phyloP scores from a whole-genome alignment of 1,140 invertebrate species.

The Diploscapter pachys region DNA sequence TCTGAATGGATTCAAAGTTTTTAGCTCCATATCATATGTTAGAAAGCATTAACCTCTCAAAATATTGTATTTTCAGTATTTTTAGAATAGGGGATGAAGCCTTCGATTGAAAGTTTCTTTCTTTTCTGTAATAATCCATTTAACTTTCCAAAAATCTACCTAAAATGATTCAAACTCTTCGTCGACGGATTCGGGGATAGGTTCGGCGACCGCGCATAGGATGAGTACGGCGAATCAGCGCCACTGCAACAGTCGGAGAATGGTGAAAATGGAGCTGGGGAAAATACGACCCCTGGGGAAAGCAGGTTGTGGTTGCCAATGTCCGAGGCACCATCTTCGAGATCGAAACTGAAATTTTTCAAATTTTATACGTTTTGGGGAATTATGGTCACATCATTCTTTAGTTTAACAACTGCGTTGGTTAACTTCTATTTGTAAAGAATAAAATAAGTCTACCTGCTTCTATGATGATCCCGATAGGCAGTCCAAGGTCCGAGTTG shows the following conservation, averaged over 20 bases:
- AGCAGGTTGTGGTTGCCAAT: constrained; percentile 41
- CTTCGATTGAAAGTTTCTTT: no score
- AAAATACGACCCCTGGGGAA: constrained; percentile 47
- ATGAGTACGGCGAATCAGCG: constrained; percentile 51
- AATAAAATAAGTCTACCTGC: background rate
- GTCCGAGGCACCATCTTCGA: constrained; percentile 33
- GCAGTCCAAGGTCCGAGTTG: constrained; percentile 49
- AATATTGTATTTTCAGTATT: no score
- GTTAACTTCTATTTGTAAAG: no score
- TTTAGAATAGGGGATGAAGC: no score
- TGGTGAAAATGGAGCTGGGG: constrained; percentile 54
- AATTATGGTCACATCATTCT: no score
- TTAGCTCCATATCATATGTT: no score
- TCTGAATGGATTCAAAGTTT: constrained; percentile 13
- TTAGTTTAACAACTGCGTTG: no score
- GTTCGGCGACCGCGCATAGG: constrained; percentile 47
- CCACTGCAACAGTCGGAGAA: constrained; percentile 45
- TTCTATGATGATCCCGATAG: constrained; percentile 42
- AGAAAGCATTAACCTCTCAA: no score
- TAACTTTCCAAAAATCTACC: no score
- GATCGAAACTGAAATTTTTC: constrained; percentile 18
- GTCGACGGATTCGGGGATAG: constrained; percentile 42
- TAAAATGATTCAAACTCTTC: no score
- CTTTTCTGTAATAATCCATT: no score
- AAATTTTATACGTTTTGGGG: no score